A percentile compares a stretch with the other conserved stretches of the same genome.
Conservation (phyloP, 2,888 invertebrate species). For the Athrips mouffetella region DNA sequence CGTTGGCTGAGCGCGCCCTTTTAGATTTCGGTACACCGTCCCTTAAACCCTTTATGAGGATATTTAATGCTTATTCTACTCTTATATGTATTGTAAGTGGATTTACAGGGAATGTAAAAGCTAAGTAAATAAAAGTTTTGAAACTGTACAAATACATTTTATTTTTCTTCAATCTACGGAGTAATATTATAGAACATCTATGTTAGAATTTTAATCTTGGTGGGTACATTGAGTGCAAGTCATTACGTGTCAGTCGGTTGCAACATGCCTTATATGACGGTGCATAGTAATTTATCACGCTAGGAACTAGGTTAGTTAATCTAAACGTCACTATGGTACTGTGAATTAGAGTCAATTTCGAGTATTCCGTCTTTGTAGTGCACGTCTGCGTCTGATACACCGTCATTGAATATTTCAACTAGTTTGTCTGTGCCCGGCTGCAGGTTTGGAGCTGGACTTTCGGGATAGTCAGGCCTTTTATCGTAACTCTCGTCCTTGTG, state of each 20-base stretch:
- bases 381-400: slow-evolving; percentile 31
- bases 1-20: too few species aligned
- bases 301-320: slow-evolving; percentile 1
- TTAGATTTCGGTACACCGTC: too few species aligned
- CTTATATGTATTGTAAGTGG: neutral
- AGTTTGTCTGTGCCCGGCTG: slow-evolving; percentile 50
- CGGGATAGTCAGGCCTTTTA: slow-evolving; percentile 65
- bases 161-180: neutral
- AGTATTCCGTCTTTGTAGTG: slow-evolving; percentile 53
- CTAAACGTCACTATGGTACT: slow-evolving; percentile 55
- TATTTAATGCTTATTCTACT: too few species aligned
- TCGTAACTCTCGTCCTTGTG: slow-evolving; percentile 50
- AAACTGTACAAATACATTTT: neutral
- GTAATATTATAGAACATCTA: neutral
- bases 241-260: neutral
- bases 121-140: neutral
- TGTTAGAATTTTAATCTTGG: neutral
- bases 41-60: too few species aligned
- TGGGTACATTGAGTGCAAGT: slow-evolving; percentile 7
- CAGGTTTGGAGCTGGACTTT: slow-evolving; percentile 43
- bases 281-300: slow-evolving; percentile 16
- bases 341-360: slow-evolving; percentile 43
- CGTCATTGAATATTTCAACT: slow-evolving; percentile 52
- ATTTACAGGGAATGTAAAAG: slow-evolving; percentile 5
- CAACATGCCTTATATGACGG: slow-evolving; percentile 13